Evolutionary conservation across 2,888 invertebrate species (phyloP).

Genomic region (Euproctis similis): DNA sequence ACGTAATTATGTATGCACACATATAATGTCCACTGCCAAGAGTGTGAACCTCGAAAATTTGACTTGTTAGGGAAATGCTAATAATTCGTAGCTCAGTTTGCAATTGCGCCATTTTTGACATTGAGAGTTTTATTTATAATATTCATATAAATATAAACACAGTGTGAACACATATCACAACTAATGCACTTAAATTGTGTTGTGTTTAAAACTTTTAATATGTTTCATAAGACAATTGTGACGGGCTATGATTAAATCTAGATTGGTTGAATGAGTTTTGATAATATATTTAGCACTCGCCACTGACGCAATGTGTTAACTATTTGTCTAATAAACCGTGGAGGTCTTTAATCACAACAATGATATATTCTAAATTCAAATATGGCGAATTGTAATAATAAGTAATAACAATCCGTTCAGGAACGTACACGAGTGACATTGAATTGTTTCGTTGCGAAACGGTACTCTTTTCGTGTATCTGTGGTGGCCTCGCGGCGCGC

Average conservation of each 20-base stretch:
- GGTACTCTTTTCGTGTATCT: conserved; percentile 64
- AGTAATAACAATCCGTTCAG: conserved; percentile 25
- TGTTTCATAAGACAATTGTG: conserved; percentile 5
- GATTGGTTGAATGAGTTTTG: conserved; percentile 10
- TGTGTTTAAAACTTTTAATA: conserved; percentile 5
- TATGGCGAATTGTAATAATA: conserved; percentile 8
- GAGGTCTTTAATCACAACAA: conserved; percentile 4
- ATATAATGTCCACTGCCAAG: conserved; percentile 2
- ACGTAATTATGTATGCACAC: conserved; percentile 19
- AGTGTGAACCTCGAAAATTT: conserved; percentile 6
- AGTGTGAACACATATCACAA: conserved; percentile 14
- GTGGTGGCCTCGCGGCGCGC: conserved; percentile 40
- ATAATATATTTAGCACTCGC: conserved; percentile 5
- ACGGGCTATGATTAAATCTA: conserved; percentile 9
- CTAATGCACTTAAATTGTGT: conserved; percentile 5
- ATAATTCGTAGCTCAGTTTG: conserved; percentile 21
- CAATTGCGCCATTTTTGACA: conserved; percentile 35
- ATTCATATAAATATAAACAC: conserved; percentile 19
- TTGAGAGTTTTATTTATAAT: conserved; percentile 24
- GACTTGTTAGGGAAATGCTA: conserved; percentile 28
- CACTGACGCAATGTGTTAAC: conserved; percentile 4
- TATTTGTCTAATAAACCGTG: conserved; percentile 4
- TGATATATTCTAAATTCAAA: conserved; percentile 3
- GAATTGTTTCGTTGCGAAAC: conserved; percentile 69
- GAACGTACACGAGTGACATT: conserved; percentile 61